phyloP scores from a whole-genome alignment of 2,888 invertebrate genomes.

The Dendrolimus houi region DNA sequence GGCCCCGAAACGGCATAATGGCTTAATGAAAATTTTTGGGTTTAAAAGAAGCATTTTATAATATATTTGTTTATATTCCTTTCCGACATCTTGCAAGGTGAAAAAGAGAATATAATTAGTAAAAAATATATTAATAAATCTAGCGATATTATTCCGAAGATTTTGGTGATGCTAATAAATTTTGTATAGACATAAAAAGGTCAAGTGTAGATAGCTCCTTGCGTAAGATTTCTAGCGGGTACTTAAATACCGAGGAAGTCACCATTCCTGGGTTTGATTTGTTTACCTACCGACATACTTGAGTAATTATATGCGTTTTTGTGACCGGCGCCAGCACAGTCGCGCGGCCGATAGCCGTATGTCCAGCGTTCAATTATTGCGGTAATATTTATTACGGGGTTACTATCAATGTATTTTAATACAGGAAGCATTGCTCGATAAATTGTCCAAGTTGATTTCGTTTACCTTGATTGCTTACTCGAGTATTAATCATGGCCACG shows the following conservation, averaged over 20 bases:
- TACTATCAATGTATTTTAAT: constrained; percentile 9
- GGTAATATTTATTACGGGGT: constrained; percentile 10
- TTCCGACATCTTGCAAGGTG: too few species aligned
- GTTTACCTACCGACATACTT: constrained; percentile 33
- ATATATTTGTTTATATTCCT: too few species aligned
- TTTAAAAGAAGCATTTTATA: too few species aligned
- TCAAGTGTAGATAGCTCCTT: constrained; percentile 22
- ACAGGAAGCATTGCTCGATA: constrained; percentile 22
- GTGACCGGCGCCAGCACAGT: constrained; percentile 30
- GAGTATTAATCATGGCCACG: constrained; percentile 12
- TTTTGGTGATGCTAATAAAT: too few species aligned
- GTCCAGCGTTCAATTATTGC: constrained; percentile 19
- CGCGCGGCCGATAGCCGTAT: constrained; percentile 14
- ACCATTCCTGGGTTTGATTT: constrained; percentile 42
- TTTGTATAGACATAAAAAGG: too few species aligned
- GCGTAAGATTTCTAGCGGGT: constrained; percentile 56
- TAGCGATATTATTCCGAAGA: too few species aligned
- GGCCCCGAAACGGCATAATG: too few species aligned
- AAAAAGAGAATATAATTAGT: too few species aligned
- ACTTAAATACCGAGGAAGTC: constrained; percentile 28
- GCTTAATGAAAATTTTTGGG: too few species aligned
- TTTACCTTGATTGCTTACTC: constrained; percentile 13
- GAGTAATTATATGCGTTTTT: constrained; percentile 41
- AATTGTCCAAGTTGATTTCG: constrained; percentile 11
- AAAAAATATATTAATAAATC: too few species aligned